phyloP scores from a whole-genome alignment of 2,797 vertebrate genomes.

The Falco berigora region DNA sequence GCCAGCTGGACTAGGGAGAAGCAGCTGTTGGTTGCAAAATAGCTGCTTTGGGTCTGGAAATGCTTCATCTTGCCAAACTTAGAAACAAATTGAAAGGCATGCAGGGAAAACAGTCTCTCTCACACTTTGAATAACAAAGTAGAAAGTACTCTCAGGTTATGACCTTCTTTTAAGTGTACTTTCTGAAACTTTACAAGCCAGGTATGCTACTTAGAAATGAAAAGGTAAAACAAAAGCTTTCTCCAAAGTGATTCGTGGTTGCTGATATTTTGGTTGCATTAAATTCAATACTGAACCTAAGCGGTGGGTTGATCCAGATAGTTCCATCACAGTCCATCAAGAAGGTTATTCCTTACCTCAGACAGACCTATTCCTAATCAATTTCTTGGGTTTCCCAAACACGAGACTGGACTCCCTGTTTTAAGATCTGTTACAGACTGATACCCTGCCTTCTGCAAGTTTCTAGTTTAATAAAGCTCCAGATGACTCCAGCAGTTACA shows the following conservation, averaged over 20 bases:
- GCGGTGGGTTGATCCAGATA: neutral
- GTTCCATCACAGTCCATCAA: neutral
- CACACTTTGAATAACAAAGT: neutral
- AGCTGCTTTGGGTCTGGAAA: neutral
- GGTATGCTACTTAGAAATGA: neutral
- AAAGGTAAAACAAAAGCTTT: neutral
- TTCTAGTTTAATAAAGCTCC: neutral
- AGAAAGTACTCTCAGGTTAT: neutral
- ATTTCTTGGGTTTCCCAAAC: neutral
- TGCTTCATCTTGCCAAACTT: neutral
- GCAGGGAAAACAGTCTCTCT: neutral
- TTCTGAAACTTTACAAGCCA: neutral
- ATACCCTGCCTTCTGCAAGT: neutral
- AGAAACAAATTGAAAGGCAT: neutral
- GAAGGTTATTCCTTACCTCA: neutral
- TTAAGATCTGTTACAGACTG: neutral
- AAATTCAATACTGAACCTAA: neutral
- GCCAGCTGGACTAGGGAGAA: conserved; percentile 6
- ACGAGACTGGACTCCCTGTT: neutral
- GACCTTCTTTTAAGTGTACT: neutral
- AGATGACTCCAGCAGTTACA: neutral
- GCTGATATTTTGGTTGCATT: neutral
- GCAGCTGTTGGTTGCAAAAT: conserved; percentile 23
- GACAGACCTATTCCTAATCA: neutral
- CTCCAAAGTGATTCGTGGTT: neutral